Evolutionary conservation across 2,113 vertebrate genomes (phyloP).

Genomic region (Gobiocypris rarus): DNA sequence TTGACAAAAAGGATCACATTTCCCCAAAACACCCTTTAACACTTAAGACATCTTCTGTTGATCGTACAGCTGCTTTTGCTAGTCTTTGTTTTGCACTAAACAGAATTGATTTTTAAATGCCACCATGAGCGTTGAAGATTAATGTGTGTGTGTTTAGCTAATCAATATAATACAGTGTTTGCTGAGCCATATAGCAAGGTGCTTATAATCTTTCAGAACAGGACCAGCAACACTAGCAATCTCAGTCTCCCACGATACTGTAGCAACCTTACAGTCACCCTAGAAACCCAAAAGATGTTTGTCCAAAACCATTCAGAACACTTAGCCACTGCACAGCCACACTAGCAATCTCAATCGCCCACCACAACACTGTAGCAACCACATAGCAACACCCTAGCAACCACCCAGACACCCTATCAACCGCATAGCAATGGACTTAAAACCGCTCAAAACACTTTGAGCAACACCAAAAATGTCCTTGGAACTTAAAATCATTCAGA

Average conservation of each 20-base stretch:
- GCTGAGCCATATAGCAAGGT: neutral
- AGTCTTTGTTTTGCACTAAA: neutral
- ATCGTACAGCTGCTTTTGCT: neutral
- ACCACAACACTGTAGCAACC: neutral
- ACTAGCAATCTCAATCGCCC: neutral
- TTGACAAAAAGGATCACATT: constrained; percentile 1
- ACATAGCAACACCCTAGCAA: neutral
- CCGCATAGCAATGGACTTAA: no score
- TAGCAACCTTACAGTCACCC: neutral
- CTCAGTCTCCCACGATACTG: neutral
- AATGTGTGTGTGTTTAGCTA: neutral
- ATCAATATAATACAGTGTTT: neutral
- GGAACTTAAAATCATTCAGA: no score
- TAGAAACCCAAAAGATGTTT: no score
- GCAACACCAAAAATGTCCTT: neutral
- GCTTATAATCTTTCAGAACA: neutral
- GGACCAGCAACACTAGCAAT: neutral
- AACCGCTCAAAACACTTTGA: no score
- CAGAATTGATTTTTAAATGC: constrained; percentile 17
- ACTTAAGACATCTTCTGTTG: neutral
- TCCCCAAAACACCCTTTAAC: neutral
- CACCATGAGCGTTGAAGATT: neutral
- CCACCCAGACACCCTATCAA: neutral
- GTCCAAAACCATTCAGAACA: neutral
- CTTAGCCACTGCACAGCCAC: neutral